phyloP scores from a whole-genome alignment of 2,797 vertebrate genomes.

The Bryconaethiops microstoma region DNA sequence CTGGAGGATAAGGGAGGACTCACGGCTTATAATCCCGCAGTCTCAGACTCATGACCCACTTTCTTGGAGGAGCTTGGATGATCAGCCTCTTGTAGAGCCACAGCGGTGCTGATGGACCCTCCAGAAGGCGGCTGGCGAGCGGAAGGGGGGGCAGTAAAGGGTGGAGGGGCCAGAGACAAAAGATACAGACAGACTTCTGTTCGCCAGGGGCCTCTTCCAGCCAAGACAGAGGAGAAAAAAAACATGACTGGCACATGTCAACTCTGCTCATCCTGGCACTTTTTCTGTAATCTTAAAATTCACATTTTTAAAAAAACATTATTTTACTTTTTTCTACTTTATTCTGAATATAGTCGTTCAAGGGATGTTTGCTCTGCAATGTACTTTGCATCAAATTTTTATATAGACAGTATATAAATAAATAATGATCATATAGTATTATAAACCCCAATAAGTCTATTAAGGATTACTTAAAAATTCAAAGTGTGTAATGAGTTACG shows the following conservation, averaged over 20 bases:
- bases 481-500: no score
- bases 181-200: conserved; percentile 12
- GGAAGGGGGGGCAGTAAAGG: not conserved
- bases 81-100: conserved; percentile 43
- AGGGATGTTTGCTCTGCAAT: not conserved
- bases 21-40: conserved; percentile 74
- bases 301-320: not conserved
- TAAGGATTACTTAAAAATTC: no score
- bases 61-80: conserved; percentile 76
- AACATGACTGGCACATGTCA: conserved; percentile 18
- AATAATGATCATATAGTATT: no score
- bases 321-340: not conserved
- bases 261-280: not conserved
- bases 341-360: not conserved
- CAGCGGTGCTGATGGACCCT: conserved; percentile 3
- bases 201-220: conserved; percentile 25
- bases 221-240: not conserved
- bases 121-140: conserved; percentile 8
- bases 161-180: conserved; percentile 26
- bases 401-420: no score
- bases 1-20: conserved; percentile 45
- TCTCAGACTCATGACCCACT: conserved; percentile 84
- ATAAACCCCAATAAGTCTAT: no score
- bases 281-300: not conserved
- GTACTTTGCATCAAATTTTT: no score